A percentile compares a stretch with the other conserved stretches of the same genome.
Conservation (phyloP, 2,113 vertebrate genomes). For the Lampris incognitus region DNA sequence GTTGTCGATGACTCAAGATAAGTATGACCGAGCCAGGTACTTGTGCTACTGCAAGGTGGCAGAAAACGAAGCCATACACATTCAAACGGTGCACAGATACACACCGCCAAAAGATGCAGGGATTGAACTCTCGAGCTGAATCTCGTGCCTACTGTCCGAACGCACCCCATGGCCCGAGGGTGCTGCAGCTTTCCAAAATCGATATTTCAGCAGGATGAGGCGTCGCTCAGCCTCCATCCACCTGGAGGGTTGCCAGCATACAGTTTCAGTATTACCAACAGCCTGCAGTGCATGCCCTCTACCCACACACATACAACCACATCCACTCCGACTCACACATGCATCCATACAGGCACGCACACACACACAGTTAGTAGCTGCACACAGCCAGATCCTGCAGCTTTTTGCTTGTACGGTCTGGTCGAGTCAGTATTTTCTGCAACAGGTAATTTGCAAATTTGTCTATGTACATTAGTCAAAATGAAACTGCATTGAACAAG, state of each 20-base stretch:
- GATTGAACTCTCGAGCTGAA: conserved; percentile 49
- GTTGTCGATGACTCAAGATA: too few relatives aligned
- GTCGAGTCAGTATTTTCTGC: conserved; percentile 43
- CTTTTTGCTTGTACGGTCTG: conserved; percentile 56
- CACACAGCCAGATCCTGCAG: conserved; percentile 7
- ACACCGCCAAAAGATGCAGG: conserved; percentile 10
- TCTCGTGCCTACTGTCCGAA: conserved; percentile 59
- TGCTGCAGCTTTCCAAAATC: conserved; percentile 66
- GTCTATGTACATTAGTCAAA: not conserved
- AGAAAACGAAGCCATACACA: conserved; percentile 7
- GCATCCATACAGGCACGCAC: conserved; percentile 20
- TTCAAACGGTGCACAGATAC: conserved; percentile 26
- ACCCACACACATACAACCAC: conserved; percentile 59
- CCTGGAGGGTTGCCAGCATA: conserved; percentile 75
- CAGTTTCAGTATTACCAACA: conserved; percentile 50
- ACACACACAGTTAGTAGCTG: conserved; percentile 24
- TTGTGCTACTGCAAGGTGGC: conserved; percentile 15
- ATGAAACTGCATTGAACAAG: not conserved
- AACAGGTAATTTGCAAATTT: conserved; percentile 18
- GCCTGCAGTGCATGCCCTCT: conserved; percentile 52
- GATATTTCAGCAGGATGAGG: conserved; percentile 75
- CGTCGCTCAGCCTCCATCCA: conserved; percentile 70
- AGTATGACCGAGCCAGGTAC: not conserved
- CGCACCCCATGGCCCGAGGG: conserved; percentile 52
- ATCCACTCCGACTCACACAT: not conserved